Conservation (phyloP, 2,797 vertebrate species). For the Gymnopithys bicolor region DNA sequence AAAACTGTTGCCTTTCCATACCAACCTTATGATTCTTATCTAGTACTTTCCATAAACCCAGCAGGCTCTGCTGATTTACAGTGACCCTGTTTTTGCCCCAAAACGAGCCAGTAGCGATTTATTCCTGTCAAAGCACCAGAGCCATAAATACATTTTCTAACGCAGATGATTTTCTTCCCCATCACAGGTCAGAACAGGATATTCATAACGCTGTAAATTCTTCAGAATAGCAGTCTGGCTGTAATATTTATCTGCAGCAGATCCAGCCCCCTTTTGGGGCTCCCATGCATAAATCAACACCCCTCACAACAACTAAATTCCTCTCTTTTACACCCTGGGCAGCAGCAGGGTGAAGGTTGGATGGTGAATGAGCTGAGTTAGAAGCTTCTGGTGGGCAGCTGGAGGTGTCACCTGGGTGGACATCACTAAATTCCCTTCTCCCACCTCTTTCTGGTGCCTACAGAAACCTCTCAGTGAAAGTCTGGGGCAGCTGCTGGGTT, state of each 20-base stretch:
- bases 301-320: neutral
- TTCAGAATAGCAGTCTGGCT: neutral
- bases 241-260: neutral
- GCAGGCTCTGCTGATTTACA: neutral
- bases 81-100: neutral
- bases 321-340: neutral
- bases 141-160: conserved; percentile 19
- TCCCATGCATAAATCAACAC: neutral
- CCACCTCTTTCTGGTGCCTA: neutral
- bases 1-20: neutral
- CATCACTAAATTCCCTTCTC: neutral
- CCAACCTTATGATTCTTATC: neutral
- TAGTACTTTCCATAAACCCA: neutral
- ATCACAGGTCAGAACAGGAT: conserved; percentile 3
- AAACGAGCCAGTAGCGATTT: neutral
- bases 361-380: neutral
- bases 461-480: neutral
- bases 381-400: neutral
- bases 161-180: neutral
- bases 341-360: neutral
- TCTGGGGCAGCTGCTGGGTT: neutral
- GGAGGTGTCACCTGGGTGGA: neutral
- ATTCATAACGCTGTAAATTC: conserved; percentile 27
- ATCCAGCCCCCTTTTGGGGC: neutral
- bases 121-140: conserved; percentile 16